These are phyloP conservation scores for Macheiramphus alcinus DNA, from an alignment of 2,113 vertebrate genomes.

Conservation along the genomic window DNA sequence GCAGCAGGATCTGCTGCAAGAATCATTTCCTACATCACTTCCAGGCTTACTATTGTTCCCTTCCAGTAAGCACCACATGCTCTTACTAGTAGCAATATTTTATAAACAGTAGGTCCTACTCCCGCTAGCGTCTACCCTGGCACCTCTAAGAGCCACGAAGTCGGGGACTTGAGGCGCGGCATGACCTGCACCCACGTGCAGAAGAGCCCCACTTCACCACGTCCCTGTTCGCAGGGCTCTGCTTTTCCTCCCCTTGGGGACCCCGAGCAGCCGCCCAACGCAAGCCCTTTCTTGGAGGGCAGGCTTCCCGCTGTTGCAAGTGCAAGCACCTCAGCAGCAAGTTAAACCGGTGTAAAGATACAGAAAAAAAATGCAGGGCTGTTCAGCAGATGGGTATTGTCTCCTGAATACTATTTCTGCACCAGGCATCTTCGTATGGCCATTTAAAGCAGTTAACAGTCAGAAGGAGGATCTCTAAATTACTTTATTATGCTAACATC, in stretches of 20 bases:
- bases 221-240: background rate
- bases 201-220: background rate
- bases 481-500: background rate
- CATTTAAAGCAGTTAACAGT: background rate
- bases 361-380: background rate
- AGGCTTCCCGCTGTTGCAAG: background rate
- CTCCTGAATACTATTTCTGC: background rate
- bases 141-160: background rate
- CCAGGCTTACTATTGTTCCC: background rate
- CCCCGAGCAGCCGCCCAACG: background rate
- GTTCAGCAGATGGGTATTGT: background rate
- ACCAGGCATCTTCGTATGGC: background rate
- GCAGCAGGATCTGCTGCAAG: background rate
- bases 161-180: fast-evolving
- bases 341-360: fast-evolving
- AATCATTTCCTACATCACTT: background rate
- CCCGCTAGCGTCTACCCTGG: background rate
- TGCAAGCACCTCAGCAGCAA: background rate
- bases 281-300: background rate
- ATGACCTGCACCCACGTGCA: background rate
- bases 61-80: background rate
- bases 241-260: background rate
- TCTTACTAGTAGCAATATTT: background rate
- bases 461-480: background rate
- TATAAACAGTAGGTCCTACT: background rate